Percentiles rank a stretch among this genome's conserved stretches.
These are phyloP conservation scores for Labeo catla DNA, from an alignment of 2,113 vertebrate genomes.

Conservation along the genomic window DNA sequence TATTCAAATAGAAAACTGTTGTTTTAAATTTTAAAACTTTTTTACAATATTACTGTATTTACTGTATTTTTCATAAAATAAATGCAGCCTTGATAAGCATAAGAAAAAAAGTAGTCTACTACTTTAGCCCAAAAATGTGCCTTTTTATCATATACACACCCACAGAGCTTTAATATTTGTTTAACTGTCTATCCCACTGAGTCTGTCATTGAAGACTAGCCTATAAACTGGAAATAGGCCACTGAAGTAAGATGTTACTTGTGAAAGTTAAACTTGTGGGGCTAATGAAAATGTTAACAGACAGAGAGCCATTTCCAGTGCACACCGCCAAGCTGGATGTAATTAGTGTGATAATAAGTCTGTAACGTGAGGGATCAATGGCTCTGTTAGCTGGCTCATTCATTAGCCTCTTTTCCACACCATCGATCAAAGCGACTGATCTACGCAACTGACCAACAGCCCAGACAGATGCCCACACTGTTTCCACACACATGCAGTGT, in stretches of 20 bases:
- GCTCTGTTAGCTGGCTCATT: constrained; percentile 64
- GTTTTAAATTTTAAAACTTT: neutral
- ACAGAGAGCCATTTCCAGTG: neutral
- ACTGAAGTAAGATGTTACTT: constrained; percentile 19
- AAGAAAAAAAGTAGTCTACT: neutral
- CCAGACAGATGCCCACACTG: neutral
- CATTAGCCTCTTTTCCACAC: constrained; percentile 68
- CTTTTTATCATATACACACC: neutral
- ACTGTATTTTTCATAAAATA: neutral
- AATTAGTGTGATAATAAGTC: constrained; percentile 72
- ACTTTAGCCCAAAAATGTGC: neutral
- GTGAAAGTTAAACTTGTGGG: neutral
- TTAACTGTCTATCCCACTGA: neutral
- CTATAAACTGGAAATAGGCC: neutral
- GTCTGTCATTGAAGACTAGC: neutral
- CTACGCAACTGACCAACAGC: constrained; percentile 25
- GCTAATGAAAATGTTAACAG: constrained; percentile 38
- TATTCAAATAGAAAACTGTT: neutral
- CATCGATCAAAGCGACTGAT: constrained; percentile 58
- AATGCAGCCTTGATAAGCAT: neutral
- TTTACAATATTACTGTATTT: neutral
- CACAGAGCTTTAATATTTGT: neutral
- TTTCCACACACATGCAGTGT: neutral
- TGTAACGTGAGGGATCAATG: constrained; percentile 59
- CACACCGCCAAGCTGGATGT: constrained; percentile 52